phyloP scores from a whole-genome alignment of 2,113 vertebrate species.

The Cathartes aura region DNA sequence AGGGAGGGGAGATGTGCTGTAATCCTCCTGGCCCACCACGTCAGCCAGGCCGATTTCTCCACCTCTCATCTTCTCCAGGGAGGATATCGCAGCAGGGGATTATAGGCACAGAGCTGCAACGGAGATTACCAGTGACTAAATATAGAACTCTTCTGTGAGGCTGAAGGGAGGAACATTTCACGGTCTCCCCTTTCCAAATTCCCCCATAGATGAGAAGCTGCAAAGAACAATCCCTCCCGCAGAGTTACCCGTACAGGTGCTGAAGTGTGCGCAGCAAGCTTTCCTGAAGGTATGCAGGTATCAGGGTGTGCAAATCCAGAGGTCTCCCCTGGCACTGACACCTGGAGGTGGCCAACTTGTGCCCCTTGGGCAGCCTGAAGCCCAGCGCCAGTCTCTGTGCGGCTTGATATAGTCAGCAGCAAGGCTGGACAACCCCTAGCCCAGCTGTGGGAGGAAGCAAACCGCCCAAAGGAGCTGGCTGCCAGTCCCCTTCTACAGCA shows the following conservation, averaged over 20 bases:
- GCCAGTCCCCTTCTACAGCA: background rate
- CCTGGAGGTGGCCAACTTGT: background rate
- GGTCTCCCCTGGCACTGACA: background rate
- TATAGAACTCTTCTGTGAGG: background rate
- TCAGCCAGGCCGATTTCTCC: background rate
- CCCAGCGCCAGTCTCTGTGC: background rate
- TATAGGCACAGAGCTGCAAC: slow-evolving; percentile 16
- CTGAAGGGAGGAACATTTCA: background rate
- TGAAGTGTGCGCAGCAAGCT: background rate
- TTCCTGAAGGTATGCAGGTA: background rate
- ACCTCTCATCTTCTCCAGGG: background rate
- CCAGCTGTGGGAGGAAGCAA: background rate
- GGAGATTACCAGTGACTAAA: slow-evolving; percentile 34
- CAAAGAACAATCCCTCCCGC: background rate
- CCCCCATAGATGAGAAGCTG: background rate
- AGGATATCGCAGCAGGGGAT: background rate
- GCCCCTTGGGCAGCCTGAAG: background rate
- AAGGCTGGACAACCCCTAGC: background rate
- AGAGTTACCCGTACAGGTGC: accelerated
- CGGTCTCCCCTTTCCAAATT: background rate
- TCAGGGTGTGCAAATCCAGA: background rate
- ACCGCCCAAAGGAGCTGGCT: background rate
- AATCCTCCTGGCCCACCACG: background rate
- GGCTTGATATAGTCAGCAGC: background rate
- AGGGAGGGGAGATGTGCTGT: background rate